These are phyloP conservation scores for Nyctalus aviator DNA, from an alignment of 2,797 vertebrate species.

Conservation along the genomic window DNA sequence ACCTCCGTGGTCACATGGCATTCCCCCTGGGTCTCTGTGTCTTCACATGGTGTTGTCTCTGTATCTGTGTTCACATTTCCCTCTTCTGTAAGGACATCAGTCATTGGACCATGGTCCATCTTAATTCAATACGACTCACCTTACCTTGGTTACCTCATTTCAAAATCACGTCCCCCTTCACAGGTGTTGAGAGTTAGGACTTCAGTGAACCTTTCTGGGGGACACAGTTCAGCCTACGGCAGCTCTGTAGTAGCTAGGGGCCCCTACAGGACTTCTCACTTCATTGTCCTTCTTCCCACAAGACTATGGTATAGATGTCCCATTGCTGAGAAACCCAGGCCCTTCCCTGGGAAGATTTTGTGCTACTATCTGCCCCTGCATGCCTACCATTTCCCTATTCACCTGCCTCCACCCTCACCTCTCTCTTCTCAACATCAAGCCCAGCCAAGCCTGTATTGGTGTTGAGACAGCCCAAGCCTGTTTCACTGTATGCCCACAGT, in stretches of 20 bases:
- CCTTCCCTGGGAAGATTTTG: background rate
- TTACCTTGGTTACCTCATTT: background rate
- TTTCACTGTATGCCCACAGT: accelerated
- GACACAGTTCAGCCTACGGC: background rate
- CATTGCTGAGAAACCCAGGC: background rate
- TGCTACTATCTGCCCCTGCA: background rate
- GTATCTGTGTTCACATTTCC: background rate
- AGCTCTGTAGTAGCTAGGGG: background rate
- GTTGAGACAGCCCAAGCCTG: background rate
- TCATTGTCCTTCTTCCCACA: background rate
- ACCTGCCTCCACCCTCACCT: background rate
- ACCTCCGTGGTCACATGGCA: accelerated
- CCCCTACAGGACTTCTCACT: background rate
- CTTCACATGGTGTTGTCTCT: background rate
- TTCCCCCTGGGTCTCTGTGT: background rate
- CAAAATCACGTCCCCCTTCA: background rate
- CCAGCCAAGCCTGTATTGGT: background rate
- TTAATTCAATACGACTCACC: background rate
- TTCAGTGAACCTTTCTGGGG: background rate
- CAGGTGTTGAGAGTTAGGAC: background rate
- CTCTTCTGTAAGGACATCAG: background rate
- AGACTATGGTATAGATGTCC: too few relatives aligned
- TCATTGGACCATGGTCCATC: background rate
- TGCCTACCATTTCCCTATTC: accelerated
- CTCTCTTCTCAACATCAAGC: background rate